Percentiles rank a stretch among this genome's conserved stretches.
These are phyloP conservation scores for Acanthurus leucopareius DNA, from an alignment of 2,797 vertebrate genomes.

Conservation along the genomic window DNA sequence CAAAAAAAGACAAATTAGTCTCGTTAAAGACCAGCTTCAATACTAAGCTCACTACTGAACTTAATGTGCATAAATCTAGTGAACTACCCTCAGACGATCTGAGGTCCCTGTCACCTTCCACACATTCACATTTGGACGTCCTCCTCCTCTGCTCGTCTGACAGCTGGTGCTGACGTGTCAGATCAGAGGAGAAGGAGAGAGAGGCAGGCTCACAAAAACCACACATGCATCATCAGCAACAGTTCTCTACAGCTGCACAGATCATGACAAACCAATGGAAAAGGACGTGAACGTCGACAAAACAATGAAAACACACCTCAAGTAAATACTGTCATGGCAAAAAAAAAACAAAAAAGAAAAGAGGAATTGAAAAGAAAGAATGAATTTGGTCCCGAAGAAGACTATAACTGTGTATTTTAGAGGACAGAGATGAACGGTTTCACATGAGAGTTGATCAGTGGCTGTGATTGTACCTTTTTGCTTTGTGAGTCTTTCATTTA, in stretches of 20 bases:
- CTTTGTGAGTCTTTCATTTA: conserved; percentile 23
- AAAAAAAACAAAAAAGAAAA: conserved; percentile 12
- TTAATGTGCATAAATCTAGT: conserved; percentile 71
- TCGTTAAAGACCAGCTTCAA: conserved; percentile 62
- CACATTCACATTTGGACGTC: conserved; percentile 76
- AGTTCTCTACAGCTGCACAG: conserved; percentile 70
- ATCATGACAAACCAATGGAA: conserved; percentile 34
- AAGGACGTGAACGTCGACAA: conserved; percentile 32
- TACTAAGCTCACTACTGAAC: conserved; percentile 47
- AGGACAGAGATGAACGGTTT: conserved; percentile 39
- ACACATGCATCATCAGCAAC: conserved; percentile 63
- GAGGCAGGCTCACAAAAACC: conserved; percentile 59
- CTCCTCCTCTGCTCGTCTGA: conserved; percentile 42
- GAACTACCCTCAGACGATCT: conserved; percentile 59
- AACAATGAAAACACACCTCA: conserved; percentile 48
- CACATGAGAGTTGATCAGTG: conserved; percentile 11
- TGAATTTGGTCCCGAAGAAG: conserved; percentile 53
- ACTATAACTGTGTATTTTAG: conserved; percentile 24
- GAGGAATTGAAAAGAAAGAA: neutral
- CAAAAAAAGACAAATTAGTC: conserved; percentile 51
- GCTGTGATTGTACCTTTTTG: conserved; percentile 28
- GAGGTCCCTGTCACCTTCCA: conserved; percentile 68
- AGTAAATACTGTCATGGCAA: conserved; percentile 72
- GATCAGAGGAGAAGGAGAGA: conserved; percentile 51
- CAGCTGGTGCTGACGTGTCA: conserved; percentile 78